phyloP scores from a whole-genome alignment of 1,140 invertebrate species.

The Choristoneura fumiferana region DNA sequence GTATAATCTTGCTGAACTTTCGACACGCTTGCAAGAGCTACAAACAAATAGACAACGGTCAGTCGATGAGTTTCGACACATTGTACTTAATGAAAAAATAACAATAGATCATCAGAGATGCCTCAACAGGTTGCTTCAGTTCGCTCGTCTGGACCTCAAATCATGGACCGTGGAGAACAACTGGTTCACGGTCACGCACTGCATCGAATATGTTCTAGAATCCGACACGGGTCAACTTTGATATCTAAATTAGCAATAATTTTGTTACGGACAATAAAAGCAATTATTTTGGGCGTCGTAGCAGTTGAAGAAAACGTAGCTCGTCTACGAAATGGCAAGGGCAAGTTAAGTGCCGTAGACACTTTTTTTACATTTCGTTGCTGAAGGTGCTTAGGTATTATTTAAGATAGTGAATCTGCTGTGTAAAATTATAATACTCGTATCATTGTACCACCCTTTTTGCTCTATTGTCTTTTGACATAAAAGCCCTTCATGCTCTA shows the following conservation, averaged over 20 bases:
- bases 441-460: no score
- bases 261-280: conserved; percentile 3
- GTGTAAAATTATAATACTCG: no score
- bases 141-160: conserved; percentile 25
- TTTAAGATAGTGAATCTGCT: no score
- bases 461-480: no score
- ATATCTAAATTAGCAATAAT: neutral
- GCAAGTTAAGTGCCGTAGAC: no score
- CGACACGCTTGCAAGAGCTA: conserved; percentile 15
- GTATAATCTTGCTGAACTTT: conserved; percentile 17
- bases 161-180: conserved; percentile 56
- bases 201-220: conserved; percentile 21
- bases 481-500: no score
- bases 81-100: conserved; percentile 47
- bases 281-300: neutral
- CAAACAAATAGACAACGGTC: conserved; percentile 17
- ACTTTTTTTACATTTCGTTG: no score
- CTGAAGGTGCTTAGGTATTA: no score
- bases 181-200: conserved; percentile 56
- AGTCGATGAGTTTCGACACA: conserved; percentile 37
- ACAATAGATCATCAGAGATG: conserved; percentile 62
- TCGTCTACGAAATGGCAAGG: no score
- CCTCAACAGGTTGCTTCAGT: conserved; percentile 49
- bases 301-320: no score
- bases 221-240: conserved; percentile 18